A percentile compares a stretch with the other conserved stretches of the same genome.
phyloP scores from a whole-genome alignment of 92 coral and sea anemone genomes.

The Parazoanthus darwini region DNA sequence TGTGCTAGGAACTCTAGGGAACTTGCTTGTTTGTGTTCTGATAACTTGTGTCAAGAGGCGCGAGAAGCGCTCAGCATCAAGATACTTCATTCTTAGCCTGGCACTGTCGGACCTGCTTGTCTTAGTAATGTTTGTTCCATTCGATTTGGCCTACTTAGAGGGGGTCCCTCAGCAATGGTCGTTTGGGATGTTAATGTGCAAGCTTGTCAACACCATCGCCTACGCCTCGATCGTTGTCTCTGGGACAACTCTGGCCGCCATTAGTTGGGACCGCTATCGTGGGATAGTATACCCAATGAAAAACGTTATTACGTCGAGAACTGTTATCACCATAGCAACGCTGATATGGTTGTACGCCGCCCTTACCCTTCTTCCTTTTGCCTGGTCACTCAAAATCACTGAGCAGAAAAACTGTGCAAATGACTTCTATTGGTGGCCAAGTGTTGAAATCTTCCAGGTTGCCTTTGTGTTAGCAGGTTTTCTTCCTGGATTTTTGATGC shows the following conservation, averaged over 20 bases:
- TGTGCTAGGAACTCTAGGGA: neutral
- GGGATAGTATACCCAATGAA: slow-evolving; percentile 14
- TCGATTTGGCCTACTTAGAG: slow-evolving; percentile 18
- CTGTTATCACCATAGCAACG: slow-evolving; percentile 22
- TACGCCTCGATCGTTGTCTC: slow-evolving; percentile 1
- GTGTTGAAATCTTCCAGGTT: slow-evolving; percentile 29
- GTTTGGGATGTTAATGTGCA: slow-evolving; percentile 9
- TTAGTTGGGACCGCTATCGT: slow-evolving; percentile 16
- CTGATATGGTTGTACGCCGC: slow-evolving; percentile 21
- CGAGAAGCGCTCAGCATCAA: slow-evolving; percentile 5
- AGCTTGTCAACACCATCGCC: slow-evolving; percentile 14
- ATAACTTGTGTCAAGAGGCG: neutral
- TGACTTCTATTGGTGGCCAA: slow-evolving; percentile 8
- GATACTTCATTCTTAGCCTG: slow-evolving; percentile 7
- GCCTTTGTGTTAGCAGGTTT: slow-evolving; percentile 45
- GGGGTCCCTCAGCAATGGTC: neutral
- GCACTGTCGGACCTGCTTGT: slow-evolving; percentile 9
- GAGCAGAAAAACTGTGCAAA: slow-evolving; percentile 4
- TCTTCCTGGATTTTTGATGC: slow-evolving; percentile 50
- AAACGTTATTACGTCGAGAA: neutral
- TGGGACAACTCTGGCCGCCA: slow-evolving; percentile 9
- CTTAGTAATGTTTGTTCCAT: slow-evolving; percentile 8
- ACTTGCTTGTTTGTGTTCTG: slow-evolving; percentile 11
- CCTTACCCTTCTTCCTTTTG: slow-evolving; percentile 2
- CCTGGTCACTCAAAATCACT: neutral